These are phyloP conservation scores for Tethea ocularis DNA, from an alignment of 2,888 invertebrate species.

Conservation along the genomic window DNA sequence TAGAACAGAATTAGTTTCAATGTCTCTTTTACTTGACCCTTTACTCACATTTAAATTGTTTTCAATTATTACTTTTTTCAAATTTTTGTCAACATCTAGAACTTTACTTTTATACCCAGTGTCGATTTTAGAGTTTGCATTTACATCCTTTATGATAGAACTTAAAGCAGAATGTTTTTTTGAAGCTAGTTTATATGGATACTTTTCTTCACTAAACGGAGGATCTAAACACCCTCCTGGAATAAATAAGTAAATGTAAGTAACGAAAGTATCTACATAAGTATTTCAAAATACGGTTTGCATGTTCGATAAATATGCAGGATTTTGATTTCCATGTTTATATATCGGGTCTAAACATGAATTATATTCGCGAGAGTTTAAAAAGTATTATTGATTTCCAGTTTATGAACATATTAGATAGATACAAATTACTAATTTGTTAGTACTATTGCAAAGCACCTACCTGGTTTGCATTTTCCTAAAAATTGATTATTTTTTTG, in stretches of 20 bases:
- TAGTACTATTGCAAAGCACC: too few species aligned
- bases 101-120: not conserved
- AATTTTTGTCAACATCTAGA: not conserved
- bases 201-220: constrained; percentile 67
- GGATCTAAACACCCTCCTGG: constrained; percentile 76
- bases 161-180: constrained; percentile 9
- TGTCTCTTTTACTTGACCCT: constrained; percentile 10
- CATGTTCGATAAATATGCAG: too few species aligned
- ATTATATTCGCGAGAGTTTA: too few species aligned
- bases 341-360: too few species aligned
- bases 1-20: constrained; percentile 29
- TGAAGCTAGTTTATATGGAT: constrained; percentile 48
- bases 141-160: not conserved
- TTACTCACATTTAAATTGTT: not conserved
- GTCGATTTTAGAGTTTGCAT: not conserved
- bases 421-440: not conserved
- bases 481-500: constrained; percentile 50
- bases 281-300: too few species aligned
- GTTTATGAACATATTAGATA: too few species aligned
- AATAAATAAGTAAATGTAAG: constrained; percentile 22
- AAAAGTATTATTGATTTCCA: too few species aligned
- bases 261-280: too few species aligned
- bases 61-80: not conserved
- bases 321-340: too few species aligned
- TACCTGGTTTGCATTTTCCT: constrained; percentile 74